Conservation (phyloP, 2,888 invertebrate species). For the Tolmerus cingulatus region DNA sequence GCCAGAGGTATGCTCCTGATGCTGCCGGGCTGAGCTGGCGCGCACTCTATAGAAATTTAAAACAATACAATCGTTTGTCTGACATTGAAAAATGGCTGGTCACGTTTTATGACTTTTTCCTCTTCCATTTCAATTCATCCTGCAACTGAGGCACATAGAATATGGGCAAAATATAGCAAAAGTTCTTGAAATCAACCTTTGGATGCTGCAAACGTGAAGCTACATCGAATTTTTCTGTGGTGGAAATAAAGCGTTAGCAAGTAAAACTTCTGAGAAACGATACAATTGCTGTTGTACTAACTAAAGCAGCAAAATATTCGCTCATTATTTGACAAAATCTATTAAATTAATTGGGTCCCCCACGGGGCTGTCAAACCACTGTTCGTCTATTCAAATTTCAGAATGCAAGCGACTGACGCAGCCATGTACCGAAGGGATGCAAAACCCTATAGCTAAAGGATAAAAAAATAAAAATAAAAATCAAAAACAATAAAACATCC, state of each 20-base stretch:
- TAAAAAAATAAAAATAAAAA: neutral
- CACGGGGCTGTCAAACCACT: neutral
- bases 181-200: neutral
- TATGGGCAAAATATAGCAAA: neutral
- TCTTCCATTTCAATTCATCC: conserved; percentile 30
- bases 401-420: neutral
- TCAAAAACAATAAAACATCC: conserved; percentile 46
- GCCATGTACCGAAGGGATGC: neutral
- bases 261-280: neutral
- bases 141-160: neutral
- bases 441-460: neutral
- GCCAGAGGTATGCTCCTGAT: neutral
- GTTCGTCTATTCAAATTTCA: conserved; percentile 5
- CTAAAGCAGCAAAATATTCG: neutral
- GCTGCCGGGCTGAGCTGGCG: neutral
- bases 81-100: conserved; percentile 64
- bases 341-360: neutral
- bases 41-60: conserved; percentile 35
- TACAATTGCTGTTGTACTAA: neutral
- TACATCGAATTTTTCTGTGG: neutral
- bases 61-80: conserved; percentile 57
- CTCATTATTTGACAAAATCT: neutral
- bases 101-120: conserved; percentile 59
- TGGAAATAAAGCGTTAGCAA: neutral
- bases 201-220: neutral